Conservation (phyloP, 1,140 invertebrate genomes). For the Lepidostoma basale region DNA sequence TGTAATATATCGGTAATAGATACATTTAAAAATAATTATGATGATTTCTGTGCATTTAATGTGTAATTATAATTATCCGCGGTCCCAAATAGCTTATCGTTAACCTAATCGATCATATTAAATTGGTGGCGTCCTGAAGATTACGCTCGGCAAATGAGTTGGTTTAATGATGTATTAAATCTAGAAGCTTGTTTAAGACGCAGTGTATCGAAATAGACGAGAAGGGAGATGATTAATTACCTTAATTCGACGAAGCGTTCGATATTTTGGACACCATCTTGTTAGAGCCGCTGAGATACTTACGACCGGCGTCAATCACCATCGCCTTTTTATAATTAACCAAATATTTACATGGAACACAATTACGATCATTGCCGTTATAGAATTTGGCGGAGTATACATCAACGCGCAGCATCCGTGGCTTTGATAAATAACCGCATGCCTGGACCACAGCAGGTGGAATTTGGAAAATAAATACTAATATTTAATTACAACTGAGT, state of each 20-base stretch:
- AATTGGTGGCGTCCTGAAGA: slow-evolving; percentile 1
- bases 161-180: slow-evolving; percentile 22
- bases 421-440: too few relatives aligned
- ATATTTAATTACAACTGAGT: too few relatives aligned
- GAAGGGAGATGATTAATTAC: slow-evolving; percentile 24
- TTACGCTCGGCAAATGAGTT: background rate
- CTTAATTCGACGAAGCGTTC: slow-evolving; percentile 12
- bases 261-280: slow-evolving; percentile 3
- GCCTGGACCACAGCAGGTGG: too few relatives aligned
- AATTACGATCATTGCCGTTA: background rate
- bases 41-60: too few relatives aligned
- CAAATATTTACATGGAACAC: background rate
- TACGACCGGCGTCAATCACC: slow-evolving; percentile 5
- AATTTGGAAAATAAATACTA: too few relatives aligned
- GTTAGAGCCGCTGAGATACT: background rate
- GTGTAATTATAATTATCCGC: too few relatives aligned
- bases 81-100: background rate
- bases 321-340: background rate
- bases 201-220: slow-evolving; percentile 8
- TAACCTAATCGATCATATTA: slow-evolving; percentile 8
- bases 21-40: too few relatives aligned
- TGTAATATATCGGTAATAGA: too few relatives aligned
- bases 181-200: slow-evolving; percentile 11
- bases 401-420: too few relatives aligned
- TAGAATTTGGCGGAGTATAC: too few relatives aligned